Base-by-base conservation (phyloP, 2,797 vertebrate species). In the Gorsachius magnificus region DNA sequence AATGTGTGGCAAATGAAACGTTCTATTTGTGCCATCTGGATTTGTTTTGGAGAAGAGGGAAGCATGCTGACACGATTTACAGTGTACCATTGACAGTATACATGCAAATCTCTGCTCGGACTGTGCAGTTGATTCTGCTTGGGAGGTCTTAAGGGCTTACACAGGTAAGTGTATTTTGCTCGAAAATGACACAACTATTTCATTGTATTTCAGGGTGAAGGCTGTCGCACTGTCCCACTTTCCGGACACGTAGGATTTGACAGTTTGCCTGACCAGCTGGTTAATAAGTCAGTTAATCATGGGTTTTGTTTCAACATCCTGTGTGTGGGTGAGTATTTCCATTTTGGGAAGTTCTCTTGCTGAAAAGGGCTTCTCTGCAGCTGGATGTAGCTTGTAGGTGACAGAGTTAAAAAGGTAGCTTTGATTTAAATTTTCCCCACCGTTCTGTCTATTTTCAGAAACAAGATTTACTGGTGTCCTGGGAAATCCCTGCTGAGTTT, bases 301-400 rank as follows among this genome's bases (percentile, higher is more conserved):
- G 99, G 99, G 72, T 99, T 99, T 98, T 99, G 99, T 98, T 99
- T 99, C 97, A 99, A 99, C 98, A 99, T 99, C 98, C 98, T 99
- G 96, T 99, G 99, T 92, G 99, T 99, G 98, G 99, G 99, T 99
- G 98, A 99, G 99, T 99, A 97, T 97, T 97, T 97, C 96, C 96
- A 97, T 97, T 97, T 95, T 93, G 96, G 92, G 95, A 96, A 97
- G 95, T 96, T 96, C 72, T 97, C 38, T 94, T 96, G 94, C 88
- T 82, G 95, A 96, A 96, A 95, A 95, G 86, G 84, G 77, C 75
- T 96, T 83, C 87, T 94, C 87, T 96, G 97, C 95, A 95, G 92
- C 94, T 97, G 92, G 69, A 83, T 93, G 76, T 87, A 95, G 91
- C 93, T 96, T 58, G 29, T 95, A 95, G 96, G 94, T 97, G 95